phyloP scores from a whole-genome alignment of 2,113 vertebrate genomes.

The Vombatus ursinus region DNA sequence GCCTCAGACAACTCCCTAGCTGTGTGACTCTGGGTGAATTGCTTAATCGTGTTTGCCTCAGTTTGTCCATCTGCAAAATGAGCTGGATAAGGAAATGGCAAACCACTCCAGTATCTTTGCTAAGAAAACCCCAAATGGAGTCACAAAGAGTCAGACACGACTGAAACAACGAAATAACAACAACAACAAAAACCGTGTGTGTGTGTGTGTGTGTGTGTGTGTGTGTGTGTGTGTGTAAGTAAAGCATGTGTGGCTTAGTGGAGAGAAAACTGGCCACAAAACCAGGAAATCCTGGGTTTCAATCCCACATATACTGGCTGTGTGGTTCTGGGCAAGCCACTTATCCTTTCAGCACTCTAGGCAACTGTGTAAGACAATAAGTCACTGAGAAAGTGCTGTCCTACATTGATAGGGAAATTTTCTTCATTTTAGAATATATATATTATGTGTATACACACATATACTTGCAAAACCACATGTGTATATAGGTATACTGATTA shows the following conservation, averaged over 20 bases:
- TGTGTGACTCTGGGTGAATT: background rate
- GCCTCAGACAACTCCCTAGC: background rate
- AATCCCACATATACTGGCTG: background rate
- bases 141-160: too few species aligned
- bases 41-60: background rate
- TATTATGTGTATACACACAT: accelerated
- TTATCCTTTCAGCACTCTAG: background rate
- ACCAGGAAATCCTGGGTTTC: background rate
- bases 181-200: too few species aligned
- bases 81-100: background rate
- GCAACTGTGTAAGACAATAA: background rate
- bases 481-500: too few species aligned
- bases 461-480: too few species aligned
- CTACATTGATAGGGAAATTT: background rate
- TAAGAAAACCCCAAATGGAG: background rate
- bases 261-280: background rate
- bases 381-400: background rate
- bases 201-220: background rate
- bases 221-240: background rate
- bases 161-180: too few species aligned
- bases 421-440: background rate
- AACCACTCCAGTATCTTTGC: background rate
- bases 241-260: background rate
- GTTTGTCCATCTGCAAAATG: background rate
- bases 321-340: background rate